Evolutionary conservation across 1,140 invertebrate species (phyloP), one percentile per base, ranked within the genome.

Genomic region (Coptotermes formosanus): DNA sequence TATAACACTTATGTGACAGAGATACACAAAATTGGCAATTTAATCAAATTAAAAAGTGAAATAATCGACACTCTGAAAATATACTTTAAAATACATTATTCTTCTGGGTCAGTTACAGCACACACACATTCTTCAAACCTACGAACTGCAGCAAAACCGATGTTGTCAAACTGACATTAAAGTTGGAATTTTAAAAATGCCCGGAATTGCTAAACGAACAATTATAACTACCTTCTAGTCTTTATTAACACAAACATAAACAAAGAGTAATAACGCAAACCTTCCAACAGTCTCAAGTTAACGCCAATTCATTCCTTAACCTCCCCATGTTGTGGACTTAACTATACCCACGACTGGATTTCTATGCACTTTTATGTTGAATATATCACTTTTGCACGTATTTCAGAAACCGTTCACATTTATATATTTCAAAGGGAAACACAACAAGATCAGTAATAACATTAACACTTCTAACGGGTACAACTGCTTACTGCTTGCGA

Each of bases 361-460:
- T 75, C 8, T 8, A 14, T 30, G n/a, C n/a, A 8, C 64, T 30
- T 75, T 30, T 30, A 75, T 75, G 64, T 75, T 30, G 8, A 75
- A 75, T 75, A 75, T 75, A 75, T 30, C 64, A 75, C 64, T 75
- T 75, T n/a, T 75, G 64, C 64, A 75, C n/a, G 64, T 75, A 75
- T 11, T 75, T 16, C n/a, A 12, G 4, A 75, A 11, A 75, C n/a
- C 16, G n/a, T n/a, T n/a, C 64, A 75, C 25, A 75, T 30, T 75
- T 11, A 75, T 30, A 30, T n/a, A 30, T 30, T 30, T 75, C 4
- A 75, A n/a, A 75, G 25, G 25, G 64, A 25, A 75, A 75, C 64
- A 75, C 64, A 75, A 75, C 64, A 75, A 64, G 4, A 75, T 16
- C 4, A n/a, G 1, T 75, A 14, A 30, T 30, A n/a, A 30, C 14